Evolutionary conservation across 2,797 vertebrate genomes (phyloP), one percentile per base, ranked within the genome.

Genomic region (Enteromius mattozi): DNA sequence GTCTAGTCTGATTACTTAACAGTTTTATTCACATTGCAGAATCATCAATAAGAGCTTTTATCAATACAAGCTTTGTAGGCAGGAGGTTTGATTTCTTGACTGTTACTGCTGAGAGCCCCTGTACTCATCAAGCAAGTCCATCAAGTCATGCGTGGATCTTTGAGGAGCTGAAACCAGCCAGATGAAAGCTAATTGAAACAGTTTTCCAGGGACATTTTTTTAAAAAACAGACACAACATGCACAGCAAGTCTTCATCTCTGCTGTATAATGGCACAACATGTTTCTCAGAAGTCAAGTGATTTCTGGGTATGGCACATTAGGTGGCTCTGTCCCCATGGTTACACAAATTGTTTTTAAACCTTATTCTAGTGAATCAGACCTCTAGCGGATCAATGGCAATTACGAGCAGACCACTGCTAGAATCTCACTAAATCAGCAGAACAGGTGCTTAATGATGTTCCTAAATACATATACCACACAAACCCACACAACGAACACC

Each of bases 51-150:
- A 3, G 56, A 10, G 10, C 19, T 47, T 81, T 24, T 30, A 3
- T 1, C 17, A 49, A n/a, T 16, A 37, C 35, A 33, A 40, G 21
- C 10, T 77, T 77, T 40, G 14, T 59, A 54, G 13, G 24, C 33
- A 9, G 16, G 21, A 56, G 54, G 70, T 77, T 51, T 75, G 69
- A 80, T 33, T 51, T 21, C 45, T 51, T 7, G 3, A 1, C 19
- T 69, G 9, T 13, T 49, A 17, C 24, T 47, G 13, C 14, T 69
- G n/a, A 83, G 56, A 72, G 42, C 45, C 4, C 10, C 27, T 24
- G 65, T 37, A 70, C 69, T 69, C 77, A 87, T 80, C 79, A 78
- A n/a, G 82, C 19, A 81, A 85, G 68, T 86, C 66, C 65, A 79
- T 87, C 24, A 35, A 9, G 7, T 27, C 70, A 61, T 78, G 56